Conservation (phyloP, 1,140 invertebrate species). For the Rhopalosiphum padi region DNA sequence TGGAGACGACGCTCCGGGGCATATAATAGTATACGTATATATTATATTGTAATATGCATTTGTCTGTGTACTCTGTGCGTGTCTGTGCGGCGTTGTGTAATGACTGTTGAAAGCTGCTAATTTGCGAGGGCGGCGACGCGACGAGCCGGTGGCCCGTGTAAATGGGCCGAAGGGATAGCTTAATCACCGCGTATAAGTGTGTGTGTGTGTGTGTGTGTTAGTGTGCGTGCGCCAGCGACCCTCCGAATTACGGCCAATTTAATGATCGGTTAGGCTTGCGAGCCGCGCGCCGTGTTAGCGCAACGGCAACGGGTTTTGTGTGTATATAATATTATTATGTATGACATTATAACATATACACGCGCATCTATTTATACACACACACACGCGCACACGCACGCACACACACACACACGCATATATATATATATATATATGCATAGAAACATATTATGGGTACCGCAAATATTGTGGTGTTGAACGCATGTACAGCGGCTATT, state of each 20-base stretch:
- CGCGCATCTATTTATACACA: not conserved
- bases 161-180: constrained; percentile 55
- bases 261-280: constrained; percentile 42
- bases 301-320: not conserved
- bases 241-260: constrained; percentile 56
- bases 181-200: constrained; percentile 40
- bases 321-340: not conserved
- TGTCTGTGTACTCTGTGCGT: not conserved
- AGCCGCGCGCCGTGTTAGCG: not conserved
- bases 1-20: constrained; percentile 39
- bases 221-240: not conserved
- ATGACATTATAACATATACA: not conserved
- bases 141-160: constrained; percentile 52
- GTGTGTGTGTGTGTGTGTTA: not conserved
- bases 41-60: not conserved
- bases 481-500: not conserved
- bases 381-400: too few species aligned
- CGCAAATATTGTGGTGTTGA: not conserved
- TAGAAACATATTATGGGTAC: not conserved
- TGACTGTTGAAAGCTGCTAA: constrained; percentile 56
- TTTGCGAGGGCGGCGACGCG: constrained; percentile 53
- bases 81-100: constrained; percentile 23
- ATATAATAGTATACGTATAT: not conserved
- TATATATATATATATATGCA: too few species aligned
- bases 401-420: too few species aligned